Percentiles rank a stretch among this genome's conserved stretches.
These are phyloP conservation scores for Leucophenga maculata DNA, from an alignment of 2,888 invertebrate species.

Conservation along the genomic window DNA sequence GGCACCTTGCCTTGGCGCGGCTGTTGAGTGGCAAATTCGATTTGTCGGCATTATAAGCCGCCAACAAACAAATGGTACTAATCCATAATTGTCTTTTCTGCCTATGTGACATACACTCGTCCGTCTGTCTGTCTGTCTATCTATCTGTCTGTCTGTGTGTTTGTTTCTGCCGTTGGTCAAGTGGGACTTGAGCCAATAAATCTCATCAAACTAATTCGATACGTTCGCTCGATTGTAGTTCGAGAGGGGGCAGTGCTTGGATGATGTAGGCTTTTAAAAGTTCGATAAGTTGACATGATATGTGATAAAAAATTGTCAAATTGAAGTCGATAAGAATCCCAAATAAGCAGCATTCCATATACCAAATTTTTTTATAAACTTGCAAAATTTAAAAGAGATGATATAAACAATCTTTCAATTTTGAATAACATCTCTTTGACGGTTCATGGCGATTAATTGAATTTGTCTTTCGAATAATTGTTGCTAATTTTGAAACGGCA, in stretches of 20 bases:
- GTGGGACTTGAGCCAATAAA: constrained; percentile 64
- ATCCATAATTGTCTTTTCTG: constrained; percentile 65
- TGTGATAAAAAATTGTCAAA: too few species aligned
- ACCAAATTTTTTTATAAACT: too few species aligned
- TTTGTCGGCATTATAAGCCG: constrained; percentile 10
- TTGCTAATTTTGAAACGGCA: too few species aligned
- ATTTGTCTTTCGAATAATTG: too few species aligned
- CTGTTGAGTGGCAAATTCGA: constrained; percentile 23
- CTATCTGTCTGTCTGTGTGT: background rate
- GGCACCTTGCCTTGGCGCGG: background rate
- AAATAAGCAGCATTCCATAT: too few species aligned
- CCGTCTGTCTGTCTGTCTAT: constrained; percentile 11
- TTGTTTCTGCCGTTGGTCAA: constrained; percentile 51
- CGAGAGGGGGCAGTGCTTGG: constrained; percentile 17
- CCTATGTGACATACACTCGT: constrained; percentile 1
- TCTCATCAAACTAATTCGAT: constrained; percentile 66
- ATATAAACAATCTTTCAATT: too few species aligned
- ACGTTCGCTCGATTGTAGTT: constrained; percentile 34
- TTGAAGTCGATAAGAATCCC: too few species aligned
- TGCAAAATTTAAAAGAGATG: too few species aligned
- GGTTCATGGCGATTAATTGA: too few species aligned
- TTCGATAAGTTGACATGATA: too few species aligned
- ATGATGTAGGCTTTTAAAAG: constrained; percentile 1
- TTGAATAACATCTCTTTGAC: too few species aligned
- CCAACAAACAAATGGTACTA: constrained; percentile 63